phyloP scores from a whole-genome alignment of 2,888 invertebrate genomes.

The Drosophila borborema region DNA sequence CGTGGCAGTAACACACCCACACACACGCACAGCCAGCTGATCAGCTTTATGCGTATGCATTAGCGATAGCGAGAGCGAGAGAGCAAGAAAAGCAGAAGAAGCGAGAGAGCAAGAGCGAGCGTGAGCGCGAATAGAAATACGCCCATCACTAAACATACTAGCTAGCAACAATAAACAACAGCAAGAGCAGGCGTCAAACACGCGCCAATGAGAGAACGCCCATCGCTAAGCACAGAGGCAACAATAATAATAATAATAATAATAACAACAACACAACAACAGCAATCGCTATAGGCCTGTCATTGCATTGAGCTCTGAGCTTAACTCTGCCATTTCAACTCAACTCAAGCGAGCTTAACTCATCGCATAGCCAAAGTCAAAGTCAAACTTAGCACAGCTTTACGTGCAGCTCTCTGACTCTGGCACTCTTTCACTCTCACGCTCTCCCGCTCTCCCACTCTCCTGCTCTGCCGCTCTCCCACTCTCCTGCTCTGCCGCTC shows the following conservation, averaged over 20 bases:
- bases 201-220: background rate
- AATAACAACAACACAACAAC: conserved; percentile 2
- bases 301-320: conserved; percentile 57
- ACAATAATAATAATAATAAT: conserved; percentile 1
- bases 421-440: background rate
- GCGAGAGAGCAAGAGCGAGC: background rate
- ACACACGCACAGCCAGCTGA: conserved; percentile 35
- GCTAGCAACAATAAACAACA: background rate
- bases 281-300: conserved; percentile 35
- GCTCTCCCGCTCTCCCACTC: background rate
- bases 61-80: too few species aligned
- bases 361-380: conserved; percentile 47
- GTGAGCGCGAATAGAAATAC: conserved; percentile 1
- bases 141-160: conserved; percentile 5
- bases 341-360: conserved; percentile 51
- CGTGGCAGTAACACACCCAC: conserved; percentile 37
- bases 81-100: background rate
- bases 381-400: conserved; percentile 38
- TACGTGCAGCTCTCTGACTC: conserved; percentile 9
- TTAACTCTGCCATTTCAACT: conserved; percentile 54
- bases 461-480: background rate
- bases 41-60: conserved; percentile 26
- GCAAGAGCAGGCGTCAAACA: background rate
- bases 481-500: background rate
- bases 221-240: background rate